Evolutionary conservation across 1,140 invertebrate genomes (phyloP), one percentile per base, ranked within the genome.

Genomic region (Arctopsyche grandis): DNA sequence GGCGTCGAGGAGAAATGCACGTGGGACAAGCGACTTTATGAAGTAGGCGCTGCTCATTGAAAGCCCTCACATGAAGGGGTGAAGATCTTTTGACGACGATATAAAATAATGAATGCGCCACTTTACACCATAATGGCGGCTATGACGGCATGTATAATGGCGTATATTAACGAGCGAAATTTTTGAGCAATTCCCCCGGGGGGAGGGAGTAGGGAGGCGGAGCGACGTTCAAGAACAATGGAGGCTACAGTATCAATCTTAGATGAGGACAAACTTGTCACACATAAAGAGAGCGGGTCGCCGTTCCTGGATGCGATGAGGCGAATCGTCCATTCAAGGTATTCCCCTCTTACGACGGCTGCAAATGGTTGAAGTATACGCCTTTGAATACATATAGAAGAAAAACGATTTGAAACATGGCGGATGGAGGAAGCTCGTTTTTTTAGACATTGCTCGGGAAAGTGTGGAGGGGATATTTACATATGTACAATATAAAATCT

Each of bases 31-130:
- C 52, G 74, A 76, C 24, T 63, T 58, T 60, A 58, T 58, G 73
- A 75, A 75, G 73, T 75, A 48, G 73, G 73, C 44, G 74, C 56
- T 76, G 74, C 56, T 76, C 74, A 76, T 76, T 76, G 74, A 76
- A 76, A 76, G 74, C 74, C 56, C 74, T 76, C 56, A 44, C 56
- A 76, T 19, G 74, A 63, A 76, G 58, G 74, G 74, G 74, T 24
- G 74, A 76, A 76, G 74, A 76, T 76, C 74, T 76, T 76, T 76
- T 76, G 74, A 76, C 22, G 74, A 44, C 52, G 74, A 76, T 76
- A 63, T 76, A 58, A 76, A 76, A 76, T 76, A 76, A 76, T 76
- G 74, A 76, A 76, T 63, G 74, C 56, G 74, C 74, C 74, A 76
- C 74, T 76, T 76, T 76, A 76, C 74, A 76, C 74, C 74, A 76